phyloP scores from a whole-genome alignment of 1,140 invertebrate species.

The Laodelphax striatellus region DNA sequence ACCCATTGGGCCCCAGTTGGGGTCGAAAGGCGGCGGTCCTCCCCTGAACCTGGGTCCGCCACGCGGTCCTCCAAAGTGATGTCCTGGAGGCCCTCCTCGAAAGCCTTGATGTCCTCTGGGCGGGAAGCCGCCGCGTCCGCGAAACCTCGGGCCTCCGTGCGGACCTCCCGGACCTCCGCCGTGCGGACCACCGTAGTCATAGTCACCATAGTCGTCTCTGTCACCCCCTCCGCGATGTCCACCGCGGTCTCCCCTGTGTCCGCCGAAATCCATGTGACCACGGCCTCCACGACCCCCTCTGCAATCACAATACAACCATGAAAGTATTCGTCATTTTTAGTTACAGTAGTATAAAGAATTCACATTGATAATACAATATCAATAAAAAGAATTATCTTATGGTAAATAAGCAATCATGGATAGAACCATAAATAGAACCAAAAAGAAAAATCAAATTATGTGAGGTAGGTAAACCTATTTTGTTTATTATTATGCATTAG shows the following conservation, averaged over 20 bases:
- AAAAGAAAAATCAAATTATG: no score
- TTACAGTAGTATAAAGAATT: no score
- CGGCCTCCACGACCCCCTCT: constrained; percentile 23
- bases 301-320: constrained; percentile 5
- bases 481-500: no score
- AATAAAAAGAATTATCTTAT: no score
- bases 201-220: constrained; percentile 29
- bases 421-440: no score
- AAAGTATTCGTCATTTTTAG: no score
- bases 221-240: constrained; percentile 34
- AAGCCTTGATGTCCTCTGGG: constrained; percentile 30
- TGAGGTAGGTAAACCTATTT: no score
- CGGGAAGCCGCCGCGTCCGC: constrained; percentile 36
- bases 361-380: no score
- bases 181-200: constrained; percentile 34
- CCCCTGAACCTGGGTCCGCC: constrained; percentile 32
- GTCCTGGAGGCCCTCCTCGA: constrained; percentile 21
- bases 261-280: constrained; percentile 17
- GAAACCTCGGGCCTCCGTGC: constrained; percentile 27
- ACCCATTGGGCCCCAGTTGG: constrained; percentile 44
- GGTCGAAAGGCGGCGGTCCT: constrained; percentile 35
- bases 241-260: constrained; percentile 29
- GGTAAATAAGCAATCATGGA: no score
- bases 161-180: constrained; percentile 53
- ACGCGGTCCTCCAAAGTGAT: constrained; percentile 33